Conservation (phyloP, 1,140 invertebrate genomes). For the Holotrichia oblita region DNA sequence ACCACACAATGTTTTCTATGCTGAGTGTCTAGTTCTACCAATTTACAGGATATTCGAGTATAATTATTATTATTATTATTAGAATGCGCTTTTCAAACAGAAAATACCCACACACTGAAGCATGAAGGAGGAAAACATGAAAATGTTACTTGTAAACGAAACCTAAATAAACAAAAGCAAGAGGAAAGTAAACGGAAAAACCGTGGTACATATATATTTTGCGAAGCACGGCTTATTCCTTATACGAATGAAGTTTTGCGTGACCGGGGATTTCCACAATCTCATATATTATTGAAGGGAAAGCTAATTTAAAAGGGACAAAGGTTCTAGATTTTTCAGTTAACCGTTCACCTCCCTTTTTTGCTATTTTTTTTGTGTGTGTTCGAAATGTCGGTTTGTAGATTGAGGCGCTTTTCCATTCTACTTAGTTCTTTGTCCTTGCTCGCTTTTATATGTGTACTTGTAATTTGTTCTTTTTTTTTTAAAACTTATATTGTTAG, state of each 20-base stretch:
- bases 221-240: not conserved
- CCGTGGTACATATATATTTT: not conserved
- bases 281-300: slow-evolving; percentile 24
- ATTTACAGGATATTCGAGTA: too few relatives aligned
- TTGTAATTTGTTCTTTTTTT: too few relatives aligned
- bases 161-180: slow-evolving; percentile 17
- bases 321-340: slow-evolving; percentile 8
- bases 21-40: too few relatives aligned
- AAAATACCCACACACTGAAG: not conserved
- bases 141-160: not conserved
- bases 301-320: slow-evolving; percentile 27
- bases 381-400: too few relatives aligned
- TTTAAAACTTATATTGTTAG: too few relatives aligned
- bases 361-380: not conserved
- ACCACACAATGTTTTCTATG: too few relatives aligned
- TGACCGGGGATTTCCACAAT: not conserved
- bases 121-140: not conserved
- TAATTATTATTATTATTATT: not conserved
- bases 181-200: not conserved
- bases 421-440: too few relatives aligned
- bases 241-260: not conserved
- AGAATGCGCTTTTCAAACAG: not conserved
- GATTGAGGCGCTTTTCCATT: too few relatives aligned
- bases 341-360: not conserved
- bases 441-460: too few relatives aligned